phyloP scores from a whole-genome alignment of 1,140 invertebrate genomes.

The Orchestia grillus region DNA sequence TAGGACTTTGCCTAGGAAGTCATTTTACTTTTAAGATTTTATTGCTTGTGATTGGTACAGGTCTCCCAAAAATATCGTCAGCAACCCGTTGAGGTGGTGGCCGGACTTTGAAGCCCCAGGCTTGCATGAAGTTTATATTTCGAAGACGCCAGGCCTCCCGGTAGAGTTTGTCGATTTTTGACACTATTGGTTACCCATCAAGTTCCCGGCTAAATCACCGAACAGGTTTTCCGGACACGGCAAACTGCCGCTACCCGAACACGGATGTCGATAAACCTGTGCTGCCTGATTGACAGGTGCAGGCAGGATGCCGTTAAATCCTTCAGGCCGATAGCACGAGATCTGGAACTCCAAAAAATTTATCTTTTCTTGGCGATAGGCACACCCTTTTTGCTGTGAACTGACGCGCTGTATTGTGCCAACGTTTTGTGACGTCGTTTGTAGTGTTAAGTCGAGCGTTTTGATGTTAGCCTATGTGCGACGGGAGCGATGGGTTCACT shows the following conservation, averaged over 20 bases:
- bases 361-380: not conserved
- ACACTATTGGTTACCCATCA: conserved; percentile 39
- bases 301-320: not conserved
- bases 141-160: not conserved
- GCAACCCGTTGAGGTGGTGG: not conserved
- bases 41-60: not conserved
- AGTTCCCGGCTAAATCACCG: not conserved
- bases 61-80: not conserved
- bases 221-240: not conserved
- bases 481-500: too few relatives aligned
- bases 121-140: not conserved
- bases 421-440: too few relatives aligned
- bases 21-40: not conserved
- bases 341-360: not conserved
- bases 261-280: not conserved
- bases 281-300: not conserved
- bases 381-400: not conserved
- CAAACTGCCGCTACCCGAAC: conserved; percentile 15
- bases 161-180: conserved; percentile 34
- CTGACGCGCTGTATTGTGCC: not conserved
- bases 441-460: too few relatives aligned
- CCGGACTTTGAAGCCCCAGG: not conserved
- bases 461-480: too few relatives aligned
- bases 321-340: not conserved
- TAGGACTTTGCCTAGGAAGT: not conserved